phyloP scores from a whole-genome alignment of 1,140 invertebrate genomes.

The Periplaneta americana region DNA sequence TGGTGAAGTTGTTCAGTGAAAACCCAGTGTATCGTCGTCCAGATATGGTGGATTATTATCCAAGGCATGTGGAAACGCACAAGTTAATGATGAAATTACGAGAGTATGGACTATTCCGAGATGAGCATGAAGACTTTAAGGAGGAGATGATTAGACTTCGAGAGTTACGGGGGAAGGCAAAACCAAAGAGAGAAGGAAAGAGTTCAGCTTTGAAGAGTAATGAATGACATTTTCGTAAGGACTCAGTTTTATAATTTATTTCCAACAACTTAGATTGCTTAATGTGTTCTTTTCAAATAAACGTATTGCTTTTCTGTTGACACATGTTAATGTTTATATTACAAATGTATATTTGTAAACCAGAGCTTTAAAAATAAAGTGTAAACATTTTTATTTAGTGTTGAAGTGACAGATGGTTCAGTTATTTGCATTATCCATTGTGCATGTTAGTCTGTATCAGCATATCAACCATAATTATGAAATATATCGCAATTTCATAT shows the following conservation, averaged over 20 bases:
- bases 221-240: background rate
- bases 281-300: too few species aligned
- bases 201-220: background rate
- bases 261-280: background rate
- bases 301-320: too few species aligned
- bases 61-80: constrained; percentile 70
- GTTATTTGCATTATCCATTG: too few species aligned
- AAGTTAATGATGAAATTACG: constrained; percentile 63
- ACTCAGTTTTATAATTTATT: background rate
- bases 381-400: too few species aligned
- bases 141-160: constrained; percentile 80
- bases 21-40: constrained; percentile 67
- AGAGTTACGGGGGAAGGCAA: constrained; percentile 66
- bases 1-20: constrained; percentile 72
- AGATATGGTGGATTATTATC: constrained; percentile 81
- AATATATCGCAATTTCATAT: too few species aligned
- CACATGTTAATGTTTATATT: too few species aligned
- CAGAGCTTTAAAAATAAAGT: too few species aligned
- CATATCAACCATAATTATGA: too few species aligned
- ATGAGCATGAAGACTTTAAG: constrained; percentile 89
- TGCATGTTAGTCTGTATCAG: too few species aligned
- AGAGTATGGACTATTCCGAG: constrained; percentile 73
- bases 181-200: constrained; percentile 12
- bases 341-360: too few species aligned
- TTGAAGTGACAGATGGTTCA: too few species aligned